Percentiles rank a stretch among this genome's conserved stretches.
Evolutionary conservation across 2,888 invertebrate species (phyloP).

Genomic region (Nezara viridula): DNA sequence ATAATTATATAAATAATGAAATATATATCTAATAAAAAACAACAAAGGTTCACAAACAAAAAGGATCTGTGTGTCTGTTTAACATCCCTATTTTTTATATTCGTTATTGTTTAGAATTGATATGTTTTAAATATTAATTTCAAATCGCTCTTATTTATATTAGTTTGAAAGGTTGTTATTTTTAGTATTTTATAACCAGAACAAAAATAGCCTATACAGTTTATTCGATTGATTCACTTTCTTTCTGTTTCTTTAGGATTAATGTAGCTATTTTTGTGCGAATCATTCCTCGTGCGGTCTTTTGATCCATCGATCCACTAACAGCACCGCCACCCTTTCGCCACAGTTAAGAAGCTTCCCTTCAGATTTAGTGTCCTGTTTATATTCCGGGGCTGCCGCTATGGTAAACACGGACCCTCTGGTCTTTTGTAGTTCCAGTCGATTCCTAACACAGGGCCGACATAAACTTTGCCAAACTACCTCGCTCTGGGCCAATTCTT

Average conservation of each 20-base stretch:
- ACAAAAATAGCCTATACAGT: background rate
- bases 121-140: too few relatives aligned
- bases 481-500: background rate
- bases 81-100: too few relatives aligned
- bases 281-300: background rate
- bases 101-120: too few relatives aligned
- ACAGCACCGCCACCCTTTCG: background rate
- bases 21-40: too few relatives aligned
- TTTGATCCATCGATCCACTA: slow-evolving; percentile 19
- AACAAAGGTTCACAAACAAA: too few relatives aligned
- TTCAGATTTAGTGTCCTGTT: slow-evolving; percentile 51
- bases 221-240: background rate
- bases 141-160: too few relatives aligned
- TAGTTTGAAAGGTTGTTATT: too few relatives aligned
- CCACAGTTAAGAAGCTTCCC: slow-evolving; percentile 23
- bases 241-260: background rate
- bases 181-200: background rate
- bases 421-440: slow-evolving; percentile 26
- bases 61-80: too few relatives aligned
- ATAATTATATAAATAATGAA: too few relatives aligned
- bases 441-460: slow-evolving; percentile 18
- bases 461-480: slow-evolving; percentile 41
- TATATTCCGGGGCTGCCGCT: slow-evolving; percentile 20
- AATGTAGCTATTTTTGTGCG: too few relatives aligned
- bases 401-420: slow-evolving; percentile 31